Base-by-base conservation (phyloP, 2,888 invertebrate genomes). In the Stenodera caucasica region DNA sequence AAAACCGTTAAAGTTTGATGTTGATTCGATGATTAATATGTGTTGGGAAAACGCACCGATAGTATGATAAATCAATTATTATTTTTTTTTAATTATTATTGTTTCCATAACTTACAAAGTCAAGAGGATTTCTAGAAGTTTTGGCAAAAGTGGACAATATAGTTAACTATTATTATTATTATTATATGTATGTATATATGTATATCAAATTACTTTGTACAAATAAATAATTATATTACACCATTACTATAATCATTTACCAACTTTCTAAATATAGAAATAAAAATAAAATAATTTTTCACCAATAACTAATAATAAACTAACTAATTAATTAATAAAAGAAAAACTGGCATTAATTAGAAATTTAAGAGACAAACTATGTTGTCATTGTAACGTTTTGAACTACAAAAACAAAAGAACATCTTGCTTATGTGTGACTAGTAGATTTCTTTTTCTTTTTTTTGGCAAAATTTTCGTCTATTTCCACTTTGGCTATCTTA, bases 401-500 rank as follows among this genome's bases (percentile, higher is more conserved):
- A n/a, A n/a, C n/a, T n/a, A n/a, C n/a, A n/a, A n/a, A n/a, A n/a
- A n/a, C n/a, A n/a, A n/a, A n/a, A n/a, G n/a, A n/a, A n/a, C n/a
- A 32, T 32, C 11, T 45, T 15, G 11, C 5, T 45, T 21, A 21
- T 12, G 12, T 45, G 45, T 45, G 45, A 45, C 45, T 45, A 45
- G 45, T 45, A 15, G 40, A 26, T 26, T 18, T 40, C 21, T 45
- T 21, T 45, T 8, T n/a, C 2, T 33, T n/a, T 14, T 61, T 67
- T 70, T 71, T 71, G 71, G 71, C 70, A 71, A 68, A 58, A 15
- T 2, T 37, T 37, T 15, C 37, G 2, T 14, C 37, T 37, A 37
- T 37, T 59, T 63, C 66, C 55, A 50, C 67, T 70, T 70, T 71
- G 70, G 70, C 70, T 65, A 70, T 64, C 64, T 61, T 63, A 68